A percentile compares a stretch with the other conserved stretches of the same genome.
These are phyloP conservation scores for Adelges cooleyi DNA, from an alignment of 1,140 invertebrate species.

Conservation along the genomic window DNA sequence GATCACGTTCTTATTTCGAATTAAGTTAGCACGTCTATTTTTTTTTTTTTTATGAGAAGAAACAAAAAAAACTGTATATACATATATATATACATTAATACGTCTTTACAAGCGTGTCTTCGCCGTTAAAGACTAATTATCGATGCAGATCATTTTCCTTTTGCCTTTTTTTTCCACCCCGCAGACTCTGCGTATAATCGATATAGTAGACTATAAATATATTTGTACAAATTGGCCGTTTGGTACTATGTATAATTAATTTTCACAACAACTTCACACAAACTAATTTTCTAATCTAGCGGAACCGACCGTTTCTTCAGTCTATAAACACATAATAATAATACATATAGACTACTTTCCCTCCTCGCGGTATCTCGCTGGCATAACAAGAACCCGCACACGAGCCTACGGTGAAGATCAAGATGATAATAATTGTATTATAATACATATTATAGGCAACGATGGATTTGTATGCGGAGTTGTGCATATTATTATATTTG, in stretches of 20 bases:
- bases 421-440: too few species aligned
- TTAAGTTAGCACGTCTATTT: neutral
- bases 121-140: neutral
- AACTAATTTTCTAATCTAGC: neutral
- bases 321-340: too few species aligned
- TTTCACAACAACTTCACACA: neutral
- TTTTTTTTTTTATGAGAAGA: too few species aligned
- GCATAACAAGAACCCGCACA: neutral
- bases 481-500: too few species aligned
- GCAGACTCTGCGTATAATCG: neutral
- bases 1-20: conserved; percentile 3
- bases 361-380: neutral
- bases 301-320: neutral
- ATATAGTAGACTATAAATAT: neutral
- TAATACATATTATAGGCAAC: too few species aligned
- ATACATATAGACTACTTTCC: neutral
- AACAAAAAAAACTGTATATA: neutral
- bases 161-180: too few species aligned
- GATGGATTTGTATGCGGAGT: too few species aligned
- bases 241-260: too few species aligned
- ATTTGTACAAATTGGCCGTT: too few species aligned
- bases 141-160: neutral
- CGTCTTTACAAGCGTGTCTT: too few species aligned
- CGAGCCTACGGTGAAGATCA: too few species aligned
- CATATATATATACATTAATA: neutral